These are phyloP conservation scores for Carpatolechia fugitivella DNA, from an alignment of 2,888 invertebrate genomes.

Conservation along the genomic window DNA sequence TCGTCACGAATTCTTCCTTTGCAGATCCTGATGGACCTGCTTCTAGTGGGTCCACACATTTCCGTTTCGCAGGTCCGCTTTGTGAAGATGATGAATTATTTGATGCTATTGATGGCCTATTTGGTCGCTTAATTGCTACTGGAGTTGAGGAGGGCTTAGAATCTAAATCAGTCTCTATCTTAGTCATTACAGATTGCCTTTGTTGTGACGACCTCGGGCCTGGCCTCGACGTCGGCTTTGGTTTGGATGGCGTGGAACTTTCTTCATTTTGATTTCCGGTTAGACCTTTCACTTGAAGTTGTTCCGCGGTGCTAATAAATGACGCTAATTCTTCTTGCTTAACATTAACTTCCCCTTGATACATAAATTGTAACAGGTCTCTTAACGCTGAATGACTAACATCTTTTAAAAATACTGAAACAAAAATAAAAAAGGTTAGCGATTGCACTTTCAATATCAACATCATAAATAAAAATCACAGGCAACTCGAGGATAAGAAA, in stretches of 20 bases:
- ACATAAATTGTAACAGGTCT: constrained; percentile 86
- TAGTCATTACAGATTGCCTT: constrained; percentile 81
- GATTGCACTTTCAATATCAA: constrained; percentile 13
- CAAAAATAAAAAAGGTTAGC: constrained; percentile 34
- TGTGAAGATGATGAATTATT: constrained; percentile 80
- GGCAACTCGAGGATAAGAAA: constrained; percentile 10
- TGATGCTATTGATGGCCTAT: constrained; percentile 82
- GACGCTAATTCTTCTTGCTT: constrained; percentile 85
- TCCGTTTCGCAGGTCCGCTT: constrained; percentile 77
- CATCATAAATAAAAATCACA: constrained; percentile 4
- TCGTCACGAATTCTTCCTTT: constrained; percentile 76
- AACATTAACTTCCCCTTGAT: constrained; percentile 85
- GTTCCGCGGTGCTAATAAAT: constrained; percentile 86
- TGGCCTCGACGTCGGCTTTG: constrained; percentile 78
- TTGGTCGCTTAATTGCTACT: constrained; percentile 82
- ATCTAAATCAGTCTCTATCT: constrained; percentile 81
- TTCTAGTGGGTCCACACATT: constrained; percentile 81
- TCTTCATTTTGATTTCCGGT: constrained; percentile 82
- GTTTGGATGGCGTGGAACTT: constrained; percentile 78
- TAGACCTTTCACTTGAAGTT: constrained; percentile 85
- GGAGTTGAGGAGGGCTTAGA: constrained; percentile 81
- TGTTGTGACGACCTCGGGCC: constrained; percentile 83
- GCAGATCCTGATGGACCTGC: constrained; percentile 79
- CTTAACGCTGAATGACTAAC: constrained; percentile 84
- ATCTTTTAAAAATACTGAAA: constrained; percentile 84